Conservation (phyloP, 2,888 invertebrate species). For the Silvanus unidentatus region DNA sequence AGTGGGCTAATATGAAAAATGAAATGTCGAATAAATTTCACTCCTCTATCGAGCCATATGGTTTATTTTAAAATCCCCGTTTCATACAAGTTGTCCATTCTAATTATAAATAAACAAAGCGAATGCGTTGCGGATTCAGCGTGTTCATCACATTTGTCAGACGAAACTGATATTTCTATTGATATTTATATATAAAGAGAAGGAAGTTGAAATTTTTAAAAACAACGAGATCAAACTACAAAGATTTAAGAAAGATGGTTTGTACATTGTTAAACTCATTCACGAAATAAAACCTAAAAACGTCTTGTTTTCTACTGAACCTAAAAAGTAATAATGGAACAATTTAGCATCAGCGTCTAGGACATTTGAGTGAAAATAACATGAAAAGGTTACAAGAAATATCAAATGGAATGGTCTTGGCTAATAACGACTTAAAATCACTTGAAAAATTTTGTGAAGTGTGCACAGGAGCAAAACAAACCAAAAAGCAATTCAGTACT, state of each 20-base stretch:
- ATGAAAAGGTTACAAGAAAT: background rate
- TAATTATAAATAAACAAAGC: too few species aligned
- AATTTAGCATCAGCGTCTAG: background rate
- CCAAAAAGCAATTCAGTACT: background rate
- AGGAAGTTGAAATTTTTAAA: constrained; percentile 20
- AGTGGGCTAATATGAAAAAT: too few species aligned
- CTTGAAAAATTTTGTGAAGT: constrained; percentile 16
- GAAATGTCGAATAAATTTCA: too few species aligned
- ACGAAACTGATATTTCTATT: constrained; percentile 8
- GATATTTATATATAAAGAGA: constrained; percentile 18
- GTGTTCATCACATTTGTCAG: constrained; percentile 12
- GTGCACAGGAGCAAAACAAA: background rate
- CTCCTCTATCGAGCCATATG: too few species aligned
- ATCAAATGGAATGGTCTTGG: background rate
- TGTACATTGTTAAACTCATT: too few species aligned
- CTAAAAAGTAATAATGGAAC: background rate
- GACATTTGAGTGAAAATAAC: background rate
- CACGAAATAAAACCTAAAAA: constrained; percentile 1
- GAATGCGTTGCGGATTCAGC: too few species aligned
- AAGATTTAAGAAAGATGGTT: constrained; percentile 12
- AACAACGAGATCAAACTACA: constrained; percentile 15
- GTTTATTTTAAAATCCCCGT: too few species aligned
- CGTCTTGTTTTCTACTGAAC: background rate
- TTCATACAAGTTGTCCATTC: too few species aligned
- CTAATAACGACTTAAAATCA: constrained; percentile 1